Base-by-base conservation (phyloP, 1,140 invertebrate genomes). In the Andrena cerasifolii region DNA sequence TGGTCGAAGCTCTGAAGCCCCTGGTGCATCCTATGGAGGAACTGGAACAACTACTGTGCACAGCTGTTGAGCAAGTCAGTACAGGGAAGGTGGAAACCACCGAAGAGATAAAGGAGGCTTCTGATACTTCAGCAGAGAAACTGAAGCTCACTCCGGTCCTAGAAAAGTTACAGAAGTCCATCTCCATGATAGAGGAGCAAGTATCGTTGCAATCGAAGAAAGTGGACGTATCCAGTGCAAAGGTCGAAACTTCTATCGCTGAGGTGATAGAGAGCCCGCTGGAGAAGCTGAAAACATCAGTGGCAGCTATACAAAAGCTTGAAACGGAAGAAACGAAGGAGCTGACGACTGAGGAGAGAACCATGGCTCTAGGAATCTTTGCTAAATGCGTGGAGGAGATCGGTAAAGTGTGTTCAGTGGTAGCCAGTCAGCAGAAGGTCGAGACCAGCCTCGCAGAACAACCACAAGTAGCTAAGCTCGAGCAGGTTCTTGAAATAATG, bases 331-430 rank as follows among this genome's bases (percentile, higher is more conserved):
- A 43, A 24, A 4, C 58, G 1, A 40, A 40, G 4, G 33, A 61
- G 16, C n/a, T 40, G 5, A 18, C 63, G 12, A 12, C 21, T 0
- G 4, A 8, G 5, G 45, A 79, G 2, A 67, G 75, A 18, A 31
- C 66, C 0, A 24, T 36, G 10, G 54, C 73, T 0, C 2, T 84
- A 1, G 24, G 79, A 61, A 28, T 54, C 14, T 53, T 84, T 24
- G 66, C 68, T 0, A 73, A 79, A 49, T 75, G 49, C 2, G 31
- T 82, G 10, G 66, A 75, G 33, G 54, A 85, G 31, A 73, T 86
- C 0, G 54, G 54, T 12, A 63, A 78, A 28, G 47, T 53, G 6
- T 86, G 84, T 3, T 59, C 58, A 12, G 28, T 62, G 0, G 28
- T 74, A 5, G 14, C 79, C 2, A 24, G 40, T 40, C 54, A 59